These are phyloP conservation scores for Pteronotus mesoamericanus DNA, from an alignment of 2,797 vertebrate species.

Conservation along the genomic window DNA sequence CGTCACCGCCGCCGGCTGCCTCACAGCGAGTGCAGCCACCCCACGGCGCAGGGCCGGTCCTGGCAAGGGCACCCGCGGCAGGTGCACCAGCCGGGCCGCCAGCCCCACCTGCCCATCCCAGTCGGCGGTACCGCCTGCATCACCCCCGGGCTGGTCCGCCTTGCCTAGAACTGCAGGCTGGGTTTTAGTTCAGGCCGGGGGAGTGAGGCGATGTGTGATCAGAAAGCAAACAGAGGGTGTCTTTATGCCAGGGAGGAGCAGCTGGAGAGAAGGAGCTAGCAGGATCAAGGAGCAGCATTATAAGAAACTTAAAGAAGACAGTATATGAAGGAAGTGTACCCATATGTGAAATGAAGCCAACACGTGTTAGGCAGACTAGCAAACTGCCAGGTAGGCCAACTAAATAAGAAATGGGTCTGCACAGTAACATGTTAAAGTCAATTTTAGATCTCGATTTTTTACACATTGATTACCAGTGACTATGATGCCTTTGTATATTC, in stretches of 20 bases:
- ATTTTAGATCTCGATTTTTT: neutral
- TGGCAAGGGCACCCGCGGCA: accelerated
- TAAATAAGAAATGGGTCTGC: neutral
- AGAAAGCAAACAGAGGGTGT: neutral
- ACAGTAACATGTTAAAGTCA: neutral
- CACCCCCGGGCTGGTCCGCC: neutral
- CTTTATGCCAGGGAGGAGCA: neutral
- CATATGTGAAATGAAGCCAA: neutral
- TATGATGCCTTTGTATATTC: neutral
- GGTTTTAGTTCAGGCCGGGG: neutral
- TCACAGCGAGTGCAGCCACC: neutral
- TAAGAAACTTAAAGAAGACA: neutral
- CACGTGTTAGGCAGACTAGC: neutral
- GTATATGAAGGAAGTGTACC: neutral
- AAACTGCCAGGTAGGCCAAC: neutral
- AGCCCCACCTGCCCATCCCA: neutral
- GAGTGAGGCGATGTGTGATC: neutral
- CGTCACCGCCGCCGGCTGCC: neutral
- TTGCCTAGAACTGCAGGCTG: neutral
- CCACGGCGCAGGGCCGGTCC: accelerated
- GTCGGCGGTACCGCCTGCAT: too few relatives aligned
- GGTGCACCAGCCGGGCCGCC: neutral
- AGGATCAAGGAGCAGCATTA: neutral
- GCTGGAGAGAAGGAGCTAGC: neutral
- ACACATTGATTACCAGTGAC: neutral